Base-by-base conservation (phyloP, 2,113 vertebrate species). In the Erythrocebus patas region DNA sequence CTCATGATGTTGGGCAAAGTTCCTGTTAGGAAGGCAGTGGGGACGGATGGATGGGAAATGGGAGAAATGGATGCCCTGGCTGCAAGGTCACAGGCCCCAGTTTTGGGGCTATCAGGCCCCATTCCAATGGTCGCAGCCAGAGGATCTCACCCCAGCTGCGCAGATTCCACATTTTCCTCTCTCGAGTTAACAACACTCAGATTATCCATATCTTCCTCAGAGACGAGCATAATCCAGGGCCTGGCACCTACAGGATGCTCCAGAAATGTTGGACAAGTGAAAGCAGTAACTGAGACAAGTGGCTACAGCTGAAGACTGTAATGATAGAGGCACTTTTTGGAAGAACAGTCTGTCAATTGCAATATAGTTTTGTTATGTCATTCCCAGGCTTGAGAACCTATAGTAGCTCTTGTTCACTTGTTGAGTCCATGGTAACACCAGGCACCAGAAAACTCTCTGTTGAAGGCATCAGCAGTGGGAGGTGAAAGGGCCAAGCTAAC, bases 1-100 rank as follows among this genome's bases (percentile, higher is more conserved):
- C 99, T 99, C 13, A 99, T 99, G 89, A 99, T 99, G 98, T 99
- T 99, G 96, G 99, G 99, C 90, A 99, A 92, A 16, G 99, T 99
- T 48, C 99, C 99, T 99, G 98, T 86, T 55, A 85, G 50, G 91
- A 0, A 64, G 0, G 0, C 1, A 10, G 20, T 23, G 17, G 35
- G 68, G 45, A 78, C 20, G 38, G 18, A 78, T 79, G 50, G 93
- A 13, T 23, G 30, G n/a, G 79, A 43, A 73, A 22, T 4, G 66
- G 83, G 38, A 95, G 78, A 50, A 18, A 20, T 6, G 13, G 35
- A 38, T 2, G 14, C 7, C 14, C 25, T 78, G 59, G 40, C n/a
- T 91, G 23, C 52, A 68, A 89, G 81, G 38, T 40, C 68, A 27
- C 8, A 57, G 84, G 50, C 18, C 20, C 43, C 23, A 11, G 0